Conservation (phyloP, 2,888 invertebrate species). For the Cybosia mesomella region DNA sequence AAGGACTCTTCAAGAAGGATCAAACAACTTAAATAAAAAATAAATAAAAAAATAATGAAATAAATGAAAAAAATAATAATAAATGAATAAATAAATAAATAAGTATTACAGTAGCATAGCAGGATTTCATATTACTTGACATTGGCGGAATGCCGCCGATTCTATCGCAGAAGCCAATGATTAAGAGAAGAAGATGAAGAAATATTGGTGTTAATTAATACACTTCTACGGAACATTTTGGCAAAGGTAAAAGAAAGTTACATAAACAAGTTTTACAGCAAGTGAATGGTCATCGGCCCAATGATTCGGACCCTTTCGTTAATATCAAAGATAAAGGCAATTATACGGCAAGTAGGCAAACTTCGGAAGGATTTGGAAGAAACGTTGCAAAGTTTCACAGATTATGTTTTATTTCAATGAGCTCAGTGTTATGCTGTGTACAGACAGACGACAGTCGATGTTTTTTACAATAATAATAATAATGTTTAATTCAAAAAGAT, state of each 20-base stretch:
- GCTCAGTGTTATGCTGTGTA: slow-evolving; percentile 24
- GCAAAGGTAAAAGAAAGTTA: neutral
- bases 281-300: slow-evolving; percentile 20
- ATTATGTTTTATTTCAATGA: slow-evolving; percentile 38
- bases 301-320: slow-evolving; percentile 32
- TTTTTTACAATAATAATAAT: neutral
- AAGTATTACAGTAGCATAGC: too few relatives aligned
- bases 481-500: too few relatives aligned
- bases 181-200: neutral
- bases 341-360: slow-evolving; percentile 31
- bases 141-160: neutral
- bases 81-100: too few relatives aligned
- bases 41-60: too few relatives aligned
- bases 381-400: slow-evolving; percentile 33
- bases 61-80: too few relatives aligned
- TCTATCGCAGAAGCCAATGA: neutral
- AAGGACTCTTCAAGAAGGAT: too few relatives aligned
- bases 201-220: neutral
- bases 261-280: neutral
- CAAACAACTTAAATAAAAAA: too few relatives aligned
- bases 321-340: slow-evolving; percentile 36
- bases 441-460: neutral
- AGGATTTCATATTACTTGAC: neutral
- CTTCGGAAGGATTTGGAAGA: slow-evolving; percentile 22
- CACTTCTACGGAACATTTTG: neutral